phyloP scores from a whole-genome alignment of 92 coral and sea anemone species.

The Anthopleura xanthogrammica region DNA sequence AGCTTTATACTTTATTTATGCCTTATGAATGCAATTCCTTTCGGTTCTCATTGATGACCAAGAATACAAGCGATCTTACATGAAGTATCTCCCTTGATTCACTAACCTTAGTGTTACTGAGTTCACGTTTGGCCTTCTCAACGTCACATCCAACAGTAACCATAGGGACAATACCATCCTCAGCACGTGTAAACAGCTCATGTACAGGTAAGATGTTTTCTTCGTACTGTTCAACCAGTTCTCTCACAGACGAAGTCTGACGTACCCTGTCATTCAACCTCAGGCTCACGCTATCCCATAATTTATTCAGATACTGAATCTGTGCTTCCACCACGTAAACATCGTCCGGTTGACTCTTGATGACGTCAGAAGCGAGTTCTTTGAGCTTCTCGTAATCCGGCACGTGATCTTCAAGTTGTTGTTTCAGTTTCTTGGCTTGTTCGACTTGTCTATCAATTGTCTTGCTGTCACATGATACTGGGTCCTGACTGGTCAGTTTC shows the following conservation, averaged over 20 bases:
- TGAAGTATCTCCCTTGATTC: not conserved
- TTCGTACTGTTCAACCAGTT: constrained; percentile 74
- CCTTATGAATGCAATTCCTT: too few species aligned
- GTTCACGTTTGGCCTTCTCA: constrained; percentile 74
- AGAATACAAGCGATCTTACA: not conserved
- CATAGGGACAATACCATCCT: constrained; percentile 63
- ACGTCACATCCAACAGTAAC: constrained; percentile 74
- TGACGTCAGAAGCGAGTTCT: constrained; percentile 61
- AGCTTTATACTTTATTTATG: not conserved
- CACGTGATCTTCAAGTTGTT: constrained; percentile 67
- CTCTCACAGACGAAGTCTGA: constrained; percentile 65
- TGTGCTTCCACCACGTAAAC: constrained; percentile 95
- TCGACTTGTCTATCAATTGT: constrained; percentile 73
- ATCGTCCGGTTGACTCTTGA: constrained; percentile 75
- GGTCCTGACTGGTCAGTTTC: constrained; percentile 74
- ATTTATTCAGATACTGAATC: constrained; percentile 68
- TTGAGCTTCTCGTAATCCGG: constrained; percentile 71
- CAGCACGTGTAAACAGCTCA: constrained; percentile 72
- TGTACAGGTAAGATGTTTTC: constrained; percentile 73
- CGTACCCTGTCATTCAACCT: constrained; percentile 64
- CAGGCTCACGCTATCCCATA: constrained; percentile 68
- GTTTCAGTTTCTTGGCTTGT: constrained; percentile 63
- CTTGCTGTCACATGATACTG: constrained; percentile 69
- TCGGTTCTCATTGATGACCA: not conserved
- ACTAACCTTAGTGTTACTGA: constrained; percentile 73